Conservation (phyloP, 2,113 vertebrate species). For the Chaetodon auriga region DNA sequence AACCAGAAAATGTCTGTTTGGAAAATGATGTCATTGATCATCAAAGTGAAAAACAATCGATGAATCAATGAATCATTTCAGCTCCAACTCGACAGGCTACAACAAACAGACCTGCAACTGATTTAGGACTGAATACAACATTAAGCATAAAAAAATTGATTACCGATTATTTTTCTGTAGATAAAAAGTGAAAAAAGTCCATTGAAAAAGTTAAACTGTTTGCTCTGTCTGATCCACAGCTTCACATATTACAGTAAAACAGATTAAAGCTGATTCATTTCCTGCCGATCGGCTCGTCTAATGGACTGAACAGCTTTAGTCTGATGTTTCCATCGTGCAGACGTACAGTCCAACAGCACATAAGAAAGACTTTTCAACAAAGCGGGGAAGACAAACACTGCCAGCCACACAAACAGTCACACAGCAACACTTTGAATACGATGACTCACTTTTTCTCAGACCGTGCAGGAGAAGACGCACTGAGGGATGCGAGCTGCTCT, state of each 20-base stretch:
- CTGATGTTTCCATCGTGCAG: neutral
- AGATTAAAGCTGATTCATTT: neutral
- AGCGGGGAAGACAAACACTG: neutral
- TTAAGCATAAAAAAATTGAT: neutral
- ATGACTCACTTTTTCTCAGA: conserved; percentile 54
- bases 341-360: neutral
- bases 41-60: too few species aligned
- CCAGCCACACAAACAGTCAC: conserved; percentile 26
- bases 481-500: conserved; percentile 13
- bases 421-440: neutral
- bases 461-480: neutral
- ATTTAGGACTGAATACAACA: neutral
- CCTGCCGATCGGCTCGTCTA: neutral
- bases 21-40: too few species aligned
- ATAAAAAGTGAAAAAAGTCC: neutral
- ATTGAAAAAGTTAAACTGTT: neutral
- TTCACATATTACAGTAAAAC: neutral
- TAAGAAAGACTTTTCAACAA: neutral
- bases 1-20: neutral
- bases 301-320: neutral
- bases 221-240: neutral
- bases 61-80: too few species aligned
- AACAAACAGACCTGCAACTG: neutral
- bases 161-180: neutral
- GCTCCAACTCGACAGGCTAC: neutral